Conservation (phyloP, 2,113 vertebrate species). For the Galbula dea region DNA sequence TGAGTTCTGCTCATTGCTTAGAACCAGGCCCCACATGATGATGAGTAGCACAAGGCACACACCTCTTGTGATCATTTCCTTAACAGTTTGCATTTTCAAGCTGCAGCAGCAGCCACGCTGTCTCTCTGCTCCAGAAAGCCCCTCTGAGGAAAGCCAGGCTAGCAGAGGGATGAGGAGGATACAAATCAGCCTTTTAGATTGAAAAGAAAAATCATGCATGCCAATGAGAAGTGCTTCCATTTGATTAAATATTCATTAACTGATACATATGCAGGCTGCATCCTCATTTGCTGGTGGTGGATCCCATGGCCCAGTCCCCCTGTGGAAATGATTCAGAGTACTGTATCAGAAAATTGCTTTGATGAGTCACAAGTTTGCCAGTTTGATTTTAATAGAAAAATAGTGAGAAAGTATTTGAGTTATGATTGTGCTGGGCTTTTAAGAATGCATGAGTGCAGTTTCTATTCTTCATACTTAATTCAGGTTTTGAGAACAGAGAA, state of each 20-base stretch:
- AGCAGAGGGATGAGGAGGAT: neutral
- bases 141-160: neutral
- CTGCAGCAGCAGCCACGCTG: accelerated
- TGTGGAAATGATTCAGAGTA: neutral
- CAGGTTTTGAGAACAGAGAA: slow-evolving; percentile 7
- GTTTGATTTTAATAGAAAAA: slow-evolving; percentile 19
- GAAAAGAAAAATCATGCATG: neutral
- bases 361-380: neutral
- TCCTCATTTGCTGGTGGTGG: neutral
- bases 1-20: neutral
- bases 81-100: neutral
- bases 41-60: neutral
- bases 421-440: slow-evolving; percentile 9
- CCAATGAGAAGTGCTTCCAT: neutral
- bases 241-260: neutral
- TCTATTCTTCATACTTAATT: slow-evolving; percentile 31
- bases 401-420: neutral
- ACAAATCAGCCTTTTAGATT: neutral
- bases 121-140: neutral
- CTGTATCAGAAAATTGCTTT: slow-evolving; percentile 21
- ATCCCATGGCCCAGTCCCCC: neutral
- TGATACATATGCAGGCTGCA: neutral
- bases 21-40: accelerated
- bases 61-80: neutral
- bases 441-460: slow-evolving; percentile 9